Percentiles rank a stretch among this genome's conserved stretches.
These are phyloP conservation scores for Protaetia brevitarsis DNA, from an alignment of 1,140 invertebrate species.

Conservation along the genomic window DNA sequence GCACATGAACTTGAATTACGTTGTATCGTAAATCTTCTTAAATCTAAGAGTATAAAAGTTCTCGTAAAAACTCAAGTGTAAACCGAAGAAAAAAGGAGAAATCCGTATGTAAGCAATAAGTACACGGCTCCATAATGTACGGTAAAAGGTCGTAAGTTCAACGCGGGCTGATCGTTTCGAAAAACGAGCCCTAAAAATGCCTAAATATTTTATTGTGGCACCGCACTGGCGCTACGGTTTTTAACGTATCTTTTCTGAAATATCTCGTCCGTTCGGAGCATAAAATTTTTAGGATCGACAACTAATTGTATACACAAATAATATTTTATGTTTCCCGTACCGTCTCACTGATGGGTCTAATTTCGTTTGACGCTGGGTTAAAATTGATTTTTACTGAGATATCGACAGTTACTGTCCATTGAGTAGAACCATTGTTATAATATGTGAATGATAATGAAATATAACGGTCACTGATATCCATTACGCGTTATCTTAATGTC, in stretches of 20 bases:
- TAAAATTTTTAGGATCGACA: neutral
- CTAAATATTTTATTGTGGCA: constrained; percentile 23
- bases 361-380: neutral
- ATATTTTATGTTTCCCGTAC: neutral
- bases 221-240: constrained; percentile 11
- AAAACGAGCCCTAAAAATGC: neutral
- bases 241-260: constrained; percentile 12
- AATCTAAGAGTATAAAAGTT: constrained; percentile 3
- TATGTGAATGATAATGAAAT: too few relatives aligned
- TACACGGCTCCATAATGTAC: too few relatives aligned
- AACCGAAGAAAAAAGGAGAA: constrained; percentile 16
- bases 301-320: neutral
- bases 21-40: constrained; percentile 14
- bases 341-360: neutral
- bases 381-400: neutral
- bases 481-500: too few relatives aligned
- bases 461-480: too few relatives aligned
- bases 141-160: constrained; percentile 20
- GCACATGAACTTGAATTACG: too few relatives aligned
- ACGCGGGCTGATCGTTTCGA: neutral
- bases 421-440: neutral
- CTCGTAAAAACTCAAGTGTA: constrained; percentile 10
- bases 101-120: too few relatives aligned
- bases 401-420: neutral
- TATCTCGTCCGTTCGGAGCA: neutral